Evolutionary conservation across 2,113 vertebrate genomes (phyloP), one percentile per base, ranked within the genome.

Genomic region (Sisor rabdophorus): DNA sequence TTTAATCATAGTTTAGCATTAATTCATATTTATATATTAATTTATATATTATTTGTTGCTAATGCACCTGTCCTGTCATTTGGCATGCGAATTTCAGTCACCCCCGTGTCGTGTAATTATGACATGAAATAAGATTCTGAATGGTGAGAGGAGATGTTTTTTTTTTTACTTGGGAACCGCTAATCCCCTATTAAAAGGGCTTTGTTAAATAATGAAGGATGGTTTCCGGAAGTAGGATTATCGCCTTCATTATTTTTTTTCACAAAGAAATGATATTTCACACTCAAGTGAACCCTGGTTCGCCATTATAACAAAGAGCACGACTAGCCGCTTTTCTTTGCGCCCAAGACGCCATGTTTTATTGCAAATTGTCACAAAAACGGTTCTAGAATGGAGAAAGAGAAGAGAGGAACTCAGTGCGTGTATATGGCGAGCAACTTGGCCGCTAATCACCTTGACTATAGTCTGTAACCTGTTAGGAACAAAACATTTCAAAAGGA

Each of bases 201-300:
- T 94, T 95, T 93, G 92, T 96, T 95, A 95, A 96, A 97, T 94
- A 97, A 95, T 94, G 95, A 95, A 93, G 90, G 93, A 95, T 92
- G 94, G 92, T 98, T 96, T 98, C 96, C 94, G 95, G 95, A 98
- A 98, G 95, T 96, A 91, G 95, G 95, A 98, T 98, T 97, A 98
- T 90, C 90, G 88, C 92, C 89, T 92, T 92, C 91, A 90, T 95
- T 94, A 93, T 94, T 91, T 87, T 93, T 65, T 68, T 50, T 59
- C 47, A 94, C 93, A 95, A 95, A 95, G 93, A 95, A 97, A 96
- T 96, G 85, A 97, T 97, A 97, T 95, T 97, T 97, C 93, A 93
- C 95, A 94, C 92, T 94, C 92, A 93, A 93, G 94, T 85, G 90
- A 94, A 89, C 88, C 91, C 90, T 80, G 87, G 86, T 86, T 91